These are phyloP conservation scores for Cylas formicarius DNA, from an alignment of 1,140 invertebrate species.

Conservation along the genomic window DNA sequence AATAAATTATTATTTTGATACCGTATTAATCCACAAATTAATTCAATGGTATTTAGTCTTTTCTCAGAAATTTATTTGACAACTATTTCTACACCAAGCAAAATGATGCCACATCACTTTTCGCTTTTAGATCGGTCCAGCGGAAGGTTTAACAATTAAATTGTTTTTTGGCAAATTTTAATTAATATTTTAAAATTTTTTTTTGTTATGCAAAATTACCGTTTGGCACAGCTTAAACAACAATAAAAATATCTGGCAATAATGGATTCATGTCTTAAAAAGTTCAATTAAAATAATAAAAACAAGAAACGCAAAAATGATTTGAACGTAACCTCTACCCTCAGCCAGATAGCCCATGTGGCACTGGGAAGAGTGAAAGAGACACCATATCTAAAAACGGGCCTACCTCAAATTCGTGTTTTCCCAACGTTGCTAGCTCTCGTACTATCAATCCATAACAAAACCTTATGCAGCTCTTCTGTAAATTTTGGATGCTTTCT, in stretches of 20 bases:
- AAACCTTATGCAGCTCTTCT: too few species aligned
- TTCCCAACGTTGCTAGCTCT: too few species aligned
- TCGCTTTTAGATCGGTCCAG: constrained; percentile 1
- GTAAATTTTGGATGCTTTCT: too few species aligned
- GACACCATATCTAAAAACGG: constrained; percentile 11
- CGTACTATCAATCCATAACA: too few species aligned
- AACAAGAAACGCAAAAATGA: neutral
- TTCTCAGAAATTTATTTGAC: too few species aligned
- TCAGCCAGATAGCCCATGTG: constrained; percentile 2
- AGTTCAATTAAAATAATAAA: neutral
- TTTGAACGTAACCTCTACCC: constrained; percentile 10
- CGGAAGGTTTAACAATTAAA: constrained; percentile 3
- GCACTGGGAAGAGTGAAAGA: too few species aligned
- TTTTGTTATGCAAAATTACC: constrained; percentile 1
- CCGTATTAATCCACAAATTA: too few species aligned
- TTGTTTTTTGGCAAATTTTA: constrained; percentile 2
- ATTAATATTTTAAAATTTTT: constrained; percentile 12
- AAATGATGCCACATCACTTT: constrained; percentile 1
- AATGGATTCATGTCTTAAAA: constrained; percentile 4
- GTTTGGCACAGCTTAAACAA: neutral
- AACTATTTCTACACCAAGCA: too few species aligned
- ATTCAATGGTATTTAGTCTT: too few species aligned
- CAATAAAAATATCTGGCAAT: constrained; percentile 13
- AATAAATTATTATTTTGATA: too few species aligned
- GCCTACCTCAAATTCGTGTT: constrained; percentile 14